Evolutionary conservation across 2,113 vertebrate genomes (phyloP).

Genomic region (Rhinopomastus cyanomelas): DNA sequence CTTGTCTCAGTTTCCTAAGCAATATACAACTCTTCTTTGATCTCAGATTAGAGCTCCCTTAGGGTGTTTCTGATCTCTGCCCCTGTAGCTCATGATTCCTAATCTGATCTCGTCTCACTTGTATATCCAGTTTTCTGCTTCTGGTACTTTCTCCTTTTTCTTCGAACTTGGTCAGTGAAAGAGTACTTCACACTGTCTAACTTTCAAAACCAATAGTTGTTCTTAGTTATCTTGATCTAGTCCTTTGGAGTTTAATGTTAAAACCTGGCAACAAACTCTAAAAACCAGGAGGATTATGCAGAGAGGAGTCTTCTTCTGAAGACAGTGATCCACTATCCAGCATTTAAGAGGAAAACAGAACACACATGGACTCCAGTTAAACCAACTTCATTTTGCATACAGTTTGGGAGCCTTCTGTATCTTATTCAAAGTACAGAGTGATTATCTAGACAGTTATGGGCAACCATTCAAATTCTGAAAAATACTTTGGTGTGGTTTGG

Average conservation of each 20-base stretch:
- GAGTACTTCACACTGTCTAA: background rate
- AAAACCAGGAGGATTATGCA: background rate
- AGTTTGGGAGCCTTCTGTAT: background rate
- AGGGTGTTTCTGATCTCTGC: constrained; percentile 27
- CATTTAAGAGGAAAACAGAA: background rate
- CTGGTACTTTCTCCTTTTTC: background rate
- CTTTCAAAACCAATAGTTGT: background rate
- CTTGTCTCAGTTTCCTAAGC: constrained; percentile 42
- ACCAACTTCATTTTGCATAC: background rate
- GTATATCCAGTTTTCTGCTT: constrained; percentile 39
- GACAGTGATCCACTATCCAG: background rate
- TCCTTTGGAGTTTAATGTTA: background rate
- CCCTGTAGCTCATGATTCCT: constrained; percentile 20
- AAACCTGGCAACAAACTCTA: background rate
- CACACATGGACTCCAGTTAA: background rate
- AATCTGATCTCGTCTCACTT: background rate
- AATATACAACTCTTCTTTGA: constrained; percentile 49
- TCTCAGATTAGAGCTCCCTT: constrained; percentile 35
- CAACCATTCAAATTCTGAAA: background rate
- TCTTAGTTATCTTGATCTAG: background rate
- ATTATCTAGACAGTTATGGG: background rate
- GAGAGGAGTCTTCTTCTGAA: background rate
- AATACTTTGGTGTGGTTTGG: background rate
- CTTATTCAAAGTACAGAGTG: background rate
- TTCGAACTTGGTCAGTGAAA: background rate